Base-by-base conservation (phyloP, 1,140 invertebrate genomes). In the Platyscapa corneri region DNA sequence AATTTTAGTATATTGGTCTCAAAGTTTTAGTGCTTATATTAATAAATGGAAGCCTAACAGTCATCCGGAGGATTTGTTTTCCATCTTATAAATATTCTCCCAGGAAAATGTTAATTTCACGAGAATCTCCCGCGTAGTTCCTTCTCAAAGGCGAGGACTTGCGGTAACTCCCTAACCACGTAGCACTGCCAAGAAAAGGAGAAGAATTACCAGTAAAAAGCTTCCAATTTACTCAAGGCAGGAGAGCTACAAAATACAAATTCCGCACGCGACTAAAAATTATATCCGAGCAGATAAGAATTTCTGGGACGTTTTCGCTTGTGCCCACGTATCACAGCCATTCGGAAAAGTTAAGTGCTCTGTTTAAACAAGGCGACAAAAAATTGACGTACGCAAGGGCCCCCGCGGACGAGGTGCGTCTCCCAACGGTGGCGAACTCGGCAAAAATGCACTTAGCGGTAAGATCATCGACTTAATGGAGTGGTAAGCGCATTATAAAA, bases 381-480 rank as follows among this genome's bases (percentile, higher is more conserved):
- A 72, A n/a, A 12, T 80, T 65, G 18, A 80, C 78, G 32, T 46
- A 34, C 32, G 49, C 46, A 18, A 27, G n/a, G n/a, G 27, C 27
- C 5, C 23, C 30, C 27, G 27, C 3, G 42, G n/a, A 76, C 23
- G 39, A 23, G 56, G 6, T 14, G 56, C 6, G 23, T 5, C 20
- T 32, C 6, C 67, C 34, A 34, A 32, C 30, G 3, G 34, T 23
- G 34, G 34, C 30, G 16, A 56, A 56, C 56, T 79, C 77, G 60
- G 60, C 60, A 78, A 80, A 84, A 79, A 56, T 79, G 83, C 84
- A 84, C 82, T 84, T 84, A 78, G 82, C 75, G 74, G 56, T 49
- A 46, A 85, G 67, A 85, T 85, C 77, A 78, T 86, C 75, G 80
- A 86, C 60, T 86, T 82, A 83, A 86, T 83, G 85, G 80, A 82